Evolutionary conservation across 1,140 invertebrate genomes (phyloP).

Genomic region (Drosophila pallidifrons): DNA sequence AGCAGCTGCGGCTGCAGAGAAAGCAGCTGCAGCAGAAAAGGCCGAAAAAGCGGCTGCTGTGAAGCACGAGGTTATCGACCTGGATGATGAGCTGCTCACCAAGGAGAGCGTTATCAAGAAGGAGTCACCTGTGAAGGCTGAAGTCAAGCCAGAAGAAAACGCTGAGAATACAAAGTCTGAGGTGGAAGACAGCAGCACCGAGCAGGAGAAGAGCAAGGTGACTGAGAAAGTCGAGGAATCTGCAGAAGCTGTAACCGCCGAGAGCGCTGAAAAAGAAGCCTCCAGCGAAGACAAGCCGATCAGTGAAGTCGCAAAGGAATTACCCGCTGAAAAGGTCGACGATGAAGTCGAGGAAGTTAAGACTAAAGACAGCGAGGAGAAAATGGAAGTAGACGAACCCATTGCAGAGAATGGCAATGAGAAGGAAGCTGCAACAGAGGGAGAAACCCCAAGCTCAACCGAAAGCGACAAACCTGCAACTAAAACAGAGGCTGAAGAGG

Average conservation of each 20-base stretch:
- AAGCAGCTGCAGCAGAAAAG: constrained; percentile 22
- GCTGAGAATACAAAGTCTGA: constrained; percentile 9
- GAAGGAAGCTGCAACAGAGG: constrained; percentile 32
- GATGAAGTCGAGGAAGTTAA: constrained; percentile 50
- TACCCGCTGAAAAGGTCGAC: constrained; percentile 87
- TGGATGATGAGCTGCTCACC: constrained; percentile 86
- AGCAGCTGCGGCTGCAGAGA: constrained; percentile 35
- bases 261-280: constrained; percentile 27
- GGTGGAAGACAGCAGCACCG: background rate
- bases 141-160: constrained; percentile 86
- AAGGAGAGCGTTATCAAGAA: constrained; percentile 90
- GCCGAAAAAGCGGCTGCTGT: constrained; percentile 64
- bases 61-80: constrained; percentile 82
- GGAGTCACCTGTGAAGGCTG: constrained; percentile 88
- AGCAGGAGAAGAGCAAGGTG: constrained; percentile 86
- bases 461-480: constrained; percentile 33
- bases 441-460: background rate
- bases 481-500: constrained; percentile 22
- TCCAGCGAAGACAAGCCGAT: constrained; percentile 16
- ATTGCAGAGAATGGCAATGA: constrained; percentile 66
- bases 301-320: constrained; percentile 9
- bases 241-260: background rate
- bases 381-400: constrained; percentile 59
- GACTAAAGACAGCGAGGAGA: constrained; percentile 35
- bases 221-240: constrained; percentile 45